Evolutionary conservation across 2,888 invertebrate species (phyloP).

Genomic region (Lasioglossum malachurum): DNA sequence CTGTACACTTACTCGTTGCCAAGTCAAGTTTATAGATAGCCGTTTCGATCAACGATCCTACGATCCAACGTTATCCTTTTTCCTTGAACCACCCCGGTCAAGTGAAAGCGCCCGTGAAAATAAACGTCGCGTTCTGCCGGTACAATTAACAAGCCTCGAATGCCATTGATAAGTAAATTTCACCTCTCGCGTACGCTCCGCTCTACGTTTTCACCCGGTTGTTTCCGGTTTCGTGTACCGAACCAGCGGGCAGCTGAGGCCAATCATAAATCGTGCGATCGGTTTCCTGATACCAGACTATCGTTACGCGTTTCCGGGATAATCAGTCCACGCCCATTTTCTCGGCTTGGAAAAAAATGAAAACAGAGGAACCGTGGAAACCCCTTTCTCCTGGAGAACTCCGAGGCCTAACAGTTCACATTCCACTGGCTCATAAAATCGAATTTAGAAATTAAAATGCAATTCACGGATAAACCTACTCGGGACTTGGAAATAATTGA

Average conservation of each 20-base stretch:
- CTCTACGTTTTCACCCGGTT: slow-evolving; percentile 24
- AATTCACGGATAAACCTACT: not conserved
- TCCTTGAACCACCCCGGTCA: not conserved
- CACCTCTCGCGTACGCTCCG: slow-evolving; percentile 37
- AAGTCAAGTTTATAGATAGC: not conserved
- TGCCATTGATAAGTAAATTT: slow-evolving; percentile 46
- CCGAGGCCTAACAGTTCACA: not conserved
- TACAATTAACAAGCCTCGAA: slow-evolving; percentile 12
- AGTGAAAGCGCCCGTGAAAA: slow-evolving; percentile 32
- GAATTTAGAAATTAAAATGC: not conserved
- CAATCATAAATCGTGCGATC: slow-evolving; percentile 47
- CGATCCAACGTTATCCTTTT: not conserved
- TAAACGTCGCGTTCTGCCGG: slow-evolving; percentile 10
- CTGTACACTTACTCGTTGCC: not conserved
- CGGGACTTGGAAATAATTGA: not conserved
- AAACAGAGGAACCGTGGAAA: slow-evolving; percentile 29
- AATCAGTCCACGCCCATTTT: slow-evolving; percentile 44
- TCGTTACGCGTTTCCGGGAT: slow-evolving; percentile 52
- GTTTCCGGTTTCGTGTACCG: slow-evolving; percentile 37
- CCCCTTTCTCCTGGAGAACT: slow-evolving; percentile 53
- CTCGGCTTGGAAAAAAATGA: slow-evolving; percentile 18
- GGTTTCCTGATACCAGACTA: slow-evolving; percentile 43
- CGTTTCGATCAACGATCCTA: not conserved
- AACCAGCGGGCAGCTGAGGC: slow-evolving; percentile 13
- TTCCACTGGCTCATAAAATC: not conserved